Evolutionary conservation across 2,113 vertebrate species (phyloP).

Genomic region (Sinocyclocheilus rhinocerous): DNA sequence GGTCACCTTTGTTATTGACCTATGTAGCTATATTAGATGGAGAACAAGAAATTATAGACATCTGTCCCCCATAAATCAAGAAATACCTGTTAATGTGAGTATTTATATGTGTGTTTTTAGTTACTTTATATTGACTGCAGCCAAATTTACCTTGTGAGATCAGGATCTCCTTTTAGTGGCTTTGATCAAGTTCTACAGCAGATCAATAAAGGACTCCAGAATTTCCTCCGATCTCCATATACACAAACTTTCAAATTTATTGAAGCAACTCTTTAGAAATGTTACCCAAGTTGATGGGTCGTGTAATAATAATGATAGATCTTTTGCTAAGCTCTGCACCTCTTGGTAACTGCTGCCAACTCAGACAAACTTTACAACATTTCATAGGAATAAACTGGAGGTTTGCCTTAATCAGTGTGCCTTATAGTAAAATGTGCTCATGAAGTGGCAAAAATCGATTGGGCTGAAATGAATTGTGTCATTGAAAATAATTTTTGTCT

Average conservation of each 20-base stretch:
- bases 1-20: slow-evolving; percentile 16
- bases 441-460: background rate
- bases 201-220: background rate
- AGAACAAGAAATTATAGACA: background rate
- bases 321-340: background rate
- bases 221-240: background rate
- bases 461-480: background rate
- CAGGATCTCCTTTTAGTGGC: background rate
- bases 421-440: background rate
- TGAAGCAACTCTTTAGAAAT: background rate
- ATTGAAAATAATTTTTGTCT: background rate
- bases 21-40: background rate
- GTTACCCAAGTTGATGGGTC: background rate
- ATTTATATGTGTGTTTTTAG: background rate
- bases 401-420: background rate
- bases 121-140: background rate
- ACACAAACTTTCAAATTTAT: background rate
- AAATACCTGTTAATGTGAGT: background rate
- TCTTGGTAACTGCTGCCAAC: background rate
- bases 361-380: background rate
- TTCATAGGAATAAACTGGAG: background rate
- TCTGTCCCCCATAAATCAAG: background rate
- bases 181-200: background rate
- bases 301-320: background rate
- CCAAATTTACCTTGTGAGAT: background rate